These are phyloP conservation scores for Coelogynopora nodosa DNA, from an alignment of 2,888 invertebrate species.

Conservation along the genomic window DNA sequence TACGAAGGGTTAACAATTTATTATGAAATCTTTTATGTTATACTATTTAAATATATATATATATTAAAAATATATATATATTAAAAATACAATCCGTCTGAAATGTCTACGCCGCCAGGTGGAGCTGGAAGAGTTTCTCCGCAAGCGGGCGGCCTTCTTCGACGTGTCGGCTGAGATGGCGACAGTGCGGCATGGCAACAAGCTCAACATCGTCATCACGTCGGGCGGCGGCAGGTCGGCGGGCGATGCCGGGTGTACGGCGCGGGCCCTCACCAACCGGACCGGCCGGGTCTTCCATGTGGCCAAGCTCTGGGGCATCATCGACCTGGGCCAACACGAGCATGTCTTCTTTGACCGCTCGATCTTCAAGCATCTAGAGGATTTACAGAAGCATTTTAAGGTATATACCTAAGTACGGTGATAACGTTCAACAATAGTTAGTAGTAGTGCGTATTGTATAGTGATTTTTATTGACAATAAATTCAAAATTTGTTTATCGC, in stretches of 20 bases:
- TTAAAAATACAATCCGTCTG: no score
- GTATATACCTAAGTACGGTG: no score
- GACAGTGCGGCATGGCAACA: constrained; percentile 31
- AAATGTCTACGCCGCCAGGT: no score
- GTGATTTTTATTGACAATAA: no score
- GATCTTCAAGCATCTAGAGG: constrained; percentile 59
- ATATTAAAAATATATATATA: no score
- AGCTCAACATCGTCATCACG: constrained; percentile 45
- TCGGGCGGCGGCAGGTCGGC: background rate
- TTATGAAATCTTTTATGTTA: no score
- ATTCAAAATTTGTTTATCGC: no score
- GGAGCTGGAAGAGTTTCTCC: constrained; percentile 58
- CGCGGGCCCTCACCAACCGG: constrained; percentile 54
- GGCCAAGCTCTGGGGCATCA: constrained; percentile 62
- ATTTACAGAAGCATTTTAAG: constrained; percentile 58
- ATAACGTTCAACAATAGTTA: no score
- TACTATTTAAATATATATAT: no score
- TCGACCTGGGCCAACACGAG: constrained; percentile 62
- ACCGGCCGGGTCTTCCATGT: constrained; percentile 61
- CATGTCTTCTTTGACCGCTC: constrained; percentile 62
- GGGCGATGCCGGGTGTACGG: background rate
- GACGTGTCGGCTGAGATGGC: constrained; percentile 49
- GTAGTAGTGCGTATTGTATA: no score
- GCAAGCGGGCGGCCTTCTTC: constrained; percentile 58
- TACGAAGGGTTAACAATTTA: no score